Evolutionary conservation across 2,113 vertebrate genomes (phyloP), one percentile per base, ranked within the genome.

Genomic region (Phalacrocorax brasilianus): DNA sequence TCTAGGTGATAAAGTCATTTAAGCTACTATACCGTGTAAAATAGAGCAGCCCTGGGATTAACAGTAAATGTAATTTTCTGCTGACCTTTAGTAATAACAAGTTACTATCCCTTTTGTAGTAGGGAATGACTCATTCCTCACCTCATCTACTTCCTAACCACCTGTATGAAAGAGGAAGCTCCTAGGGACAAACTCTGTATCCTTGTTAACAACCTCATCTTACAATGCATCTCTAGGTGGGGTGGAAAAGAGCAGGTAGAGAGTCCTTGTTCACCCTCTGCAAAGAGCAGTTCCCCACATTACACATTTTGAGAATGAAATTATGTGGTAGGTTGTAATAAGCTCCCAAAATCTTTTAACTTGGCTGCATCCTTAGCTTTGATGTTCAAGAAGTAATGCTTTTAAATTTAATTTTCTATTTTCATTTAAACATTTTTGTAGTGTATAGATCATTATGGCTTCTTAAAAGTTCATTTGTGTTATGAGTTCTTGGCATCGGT

Each of bases 391-490:
- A 93, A 71, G 11, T 32, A 85, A 88, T 49, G 18, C 1, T 78
- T 95, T 94, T 76, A 56, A 87, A 87, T 76, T 73, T 76, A 75
- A 84, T 92, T 82, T 82, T 87, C 35, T 85, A 26, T 71, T 79
- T 94, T 85, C 15, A 80, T 90, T 95, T 85, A 91, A 95, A 61
- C 18, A 84, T 78, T 93, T 79, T 50, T 86, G 18, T 72, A 61
- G 18, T 58, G 33, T 86, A 75, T 66, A 93, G 26, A 91, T 90
- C 45, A 86, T 95, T 93, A 89, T 26, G 76, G 12, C 33, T 53
- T 78, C 28, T 91, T 76, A 83, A 88, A 91, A 56, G n/a, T 95
- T 92, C 45, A 93, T 92, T 95, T 96, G 32, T 91, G 22, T 95
- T 72, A 81, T 1, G 16, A 94, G 38, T 76, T 94, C 74, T 88